A percentile compares a stretch with the other conserved stretches of the same genome.
Conservation (phyloP, 2,113 vertebrate species). For the Rattus norvegicus region DNA sequence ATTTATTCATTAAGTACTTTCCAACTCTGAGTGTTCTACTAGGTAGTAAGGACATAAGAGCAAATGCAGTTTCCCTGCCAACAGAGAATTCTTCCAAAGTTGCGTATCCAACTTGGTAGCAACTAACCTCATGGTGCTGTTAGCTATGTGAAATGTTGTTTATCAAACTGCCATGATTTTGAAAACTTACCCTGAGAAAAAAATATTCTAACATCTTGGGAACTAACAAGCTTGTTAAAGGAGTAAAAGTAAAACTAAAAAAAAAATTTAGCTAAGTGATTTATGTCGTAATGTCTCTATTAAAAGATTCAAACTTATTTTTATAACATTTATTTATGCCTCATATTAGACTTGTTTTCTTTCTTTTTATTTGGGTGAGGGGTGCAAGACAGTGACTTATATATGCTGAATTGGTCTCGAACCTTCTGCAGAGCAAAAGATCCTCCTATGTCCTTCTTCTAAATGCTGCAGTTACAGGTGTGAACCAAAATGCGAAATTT, state of each 20-base stretch:
- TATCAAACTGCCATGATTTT: background rate
- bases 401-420: background rate
- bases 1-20: conserved; percentile 31
- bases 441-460: background rate
- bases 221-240: background rate
- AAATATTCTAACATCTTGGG: background rate
- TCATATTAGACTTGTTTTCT: background rate
- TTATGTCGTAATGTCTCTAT: background rate
- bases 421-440: background rate
- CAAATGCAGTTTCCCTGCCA: background rate
- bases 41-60: background rate
- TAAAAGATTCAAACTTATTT: background rate
- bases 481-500: background rate
- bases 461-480: background rate
- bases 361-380: background rate
- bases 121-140: background rate
- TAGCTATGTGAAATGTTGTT: background rate
- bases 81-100: background rate
- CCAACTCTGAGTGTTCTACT: background rate
- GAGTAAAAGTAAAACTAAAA: background rate
- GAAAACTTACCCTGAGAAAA: background rate
- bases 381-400: background rate
- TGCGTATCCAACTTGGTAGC: background rate
- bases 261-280: background rate
- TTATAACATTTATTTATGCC: background rate